A percentile compares a stretch with the other conserved stretches of the same genome.
Evolutionary conservation across 2,797 vertebrate genomes (phyloP).

Genomic region (Schizopygopsis pylzovi): DNA sequence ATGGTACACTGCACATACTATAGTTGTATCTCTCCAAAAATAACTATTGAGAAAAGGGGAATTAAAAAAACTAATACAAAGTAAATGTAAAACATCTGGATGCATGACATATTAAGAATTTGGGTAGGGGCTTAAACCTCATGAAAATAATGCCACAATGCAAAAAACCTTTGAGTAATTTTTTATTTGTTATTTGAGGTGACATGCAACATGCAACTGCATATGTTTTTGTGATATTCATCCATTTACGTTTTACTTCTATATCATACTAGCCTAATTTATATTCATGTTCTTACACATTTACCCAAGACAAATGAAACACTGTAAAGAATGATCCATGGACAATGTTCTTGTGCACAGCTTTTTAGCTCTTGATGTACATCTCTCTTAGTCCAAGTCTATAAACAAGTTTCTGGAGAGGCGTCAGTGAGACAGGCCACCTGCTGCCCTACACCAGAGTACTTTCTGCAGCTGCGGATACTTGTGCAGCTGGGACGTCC

Average conservation of each 20-base stretch:
- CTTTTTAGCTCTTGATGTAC: slow-evolving; percentile 1
- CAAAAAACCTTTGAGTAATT: background rate
- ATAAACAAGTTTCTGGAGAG: slow-evolving; percentile 50
- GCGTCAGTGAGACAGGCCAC: slow-evolving; percentile 63
- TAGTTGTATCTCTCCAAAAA: background rate
- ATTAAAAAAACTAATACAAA: background rate
- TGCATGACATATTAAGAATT: background rate
- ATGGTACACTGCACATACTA: background rate
- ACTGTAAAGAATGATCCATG: background rate
- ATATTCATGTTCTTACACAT: background rate
- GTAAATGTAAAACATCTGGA: background rate
- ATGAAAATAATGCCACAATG: background rate
- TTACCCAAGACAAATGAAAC: background rate
- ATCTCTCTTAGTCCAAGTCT: background rate
- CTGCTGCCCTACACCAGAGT: slow-evolving; percentile 60
- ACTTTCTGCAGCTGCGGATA: slow-evolving; percentile 68
- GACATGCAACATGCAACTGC: background rate
- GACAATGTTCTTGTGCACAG: background rate
- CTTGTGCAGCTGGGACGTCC: slow-evolving; percentile 70
- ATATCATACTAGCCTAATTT: background rate
- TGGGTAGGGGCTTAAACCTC: background rate
- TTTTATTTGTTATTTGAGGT: background rate
- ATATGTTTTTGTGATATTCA: background rate
- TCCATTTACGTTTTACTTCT: background rate
- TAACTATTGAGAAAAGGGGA: background rate